Evolutionary conservation across 2,888 invertebrate genomes (phyloP).

Genomic region (Chymomyza procnemis): DNA sequence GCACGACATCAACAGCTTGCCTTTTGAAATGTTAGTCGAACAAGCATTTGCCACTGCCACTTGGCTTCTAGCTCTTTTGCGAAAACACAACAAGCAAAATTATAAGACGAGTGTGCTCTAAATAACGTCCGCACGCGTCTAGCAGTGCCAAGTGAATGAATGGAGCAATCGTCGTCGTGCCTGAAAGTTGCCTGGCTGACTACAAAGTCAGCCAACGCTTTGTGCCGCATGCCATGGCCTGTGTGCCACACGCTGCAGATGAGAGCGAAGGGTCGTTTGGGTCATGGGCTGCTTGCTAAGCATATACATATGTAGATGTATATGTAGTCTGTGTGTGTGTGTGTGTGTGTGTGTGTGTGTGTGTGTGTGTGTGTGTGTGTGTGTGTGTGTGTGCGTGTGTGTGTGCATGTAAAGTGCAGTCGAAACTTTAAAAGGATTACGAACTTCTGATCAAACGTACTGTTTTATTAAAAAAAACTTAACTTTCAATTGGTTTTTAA

Average conservation of each 20-base stretch:
- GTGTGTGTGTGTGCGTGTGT: neutral
- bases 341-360: neutral
- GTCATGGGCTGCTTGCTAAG: neutral
- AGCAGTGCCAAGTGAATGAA: conserved; percentile 71
- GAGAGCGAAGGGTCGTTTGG: neutral
- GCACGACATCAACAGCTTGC: conserved; percentile 12
- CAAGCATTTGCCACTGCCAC: conserved; percentile 34
- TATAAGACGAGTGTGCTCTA: conserved; percentile 47
- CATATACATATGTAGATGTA: neutral
- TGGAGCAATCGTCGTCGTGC: conserved; percentile 49
- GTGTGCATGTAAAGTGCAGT: neutral
- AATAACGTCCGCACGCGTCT: conserved; percentile 72
- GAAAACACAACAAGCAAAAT: conserved; percentile 18
- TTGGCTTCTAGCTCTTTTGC: conserved; percentile 47
- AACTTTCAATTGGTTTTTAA: neutral
- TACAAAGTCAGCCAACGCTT: conserved; percentile 34
- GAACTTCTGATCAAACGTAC: neutral
- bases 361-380: neutral
- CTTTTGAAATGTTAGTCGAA: conserved; percentile 27
- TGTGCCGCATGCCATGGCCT: conserved; percentile 35
- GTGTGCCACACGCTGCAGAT: neutral
- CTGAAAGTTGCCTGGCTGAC: neutral
- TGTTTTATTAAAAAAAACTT: neutral
- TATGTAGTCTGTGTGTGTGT: no score
- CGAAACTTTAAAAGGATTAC: neutral